Evolutionary conservation across 2,797 vertebrate genomes (phyloP), one percentile per base, ranked within the genome.

Genomic region (Ctenopoma multispine): DNA sequence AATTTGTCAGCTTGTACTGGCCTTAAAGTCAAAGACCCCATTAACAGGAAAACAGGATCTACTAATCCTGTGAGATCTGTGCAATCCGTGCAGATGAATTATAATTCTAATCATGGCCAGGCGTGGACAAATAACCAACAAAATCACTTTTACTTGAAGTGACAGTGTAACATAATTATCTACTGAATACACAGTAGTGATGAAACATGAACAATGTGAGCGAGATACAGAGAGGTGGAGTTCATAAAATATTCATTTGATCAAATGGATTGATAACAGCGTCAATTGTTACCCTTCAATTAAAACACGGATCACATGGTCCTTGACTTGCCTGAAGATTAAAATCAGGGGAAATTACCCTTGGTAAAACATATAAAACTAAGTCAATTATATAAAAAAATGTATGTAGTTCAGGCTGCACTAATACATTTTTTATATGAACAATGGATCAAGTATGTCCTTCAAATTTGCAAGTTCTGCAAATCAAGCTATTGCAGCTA

Each of bases 21-120:
- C 81, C 92, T 92, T 89, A 89, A 90, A 93, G 93, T 92, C 81
- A 70, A 86, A 93, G 90, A 94, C 90, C 92, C 88, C 89, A 93
- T 93, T 92, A 94, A 87, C 65, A 69, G 70, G 57, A 73, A 90
- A 92, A 92, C 85, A 83, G 75, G 77, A 82, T 81, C 68, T 40
- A 8, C 78, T 92, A 93, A 94, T 93, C 92, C 91, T 84, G 78
- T 63, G 92, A 92, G 92, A 93, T 92, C 90, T 89, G 77, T 77
- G 75, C 89, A 88, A 86, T 87, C 74, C 80, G 48, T 82, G 84
- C 75, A 87, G 90, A 91, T 90, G 65, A 89, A 83, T 87, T 82
- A 64, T 69, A 85, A 90, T 84, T 87, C 66, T 69, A 81, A 72
- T 82, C 86, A 72, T 70, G 51, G 67, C 31, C n/a, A 40, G 67